Conservation (phyloP, 2,888 invertebrate genomes). For the Saturnia japonica region DNA sequence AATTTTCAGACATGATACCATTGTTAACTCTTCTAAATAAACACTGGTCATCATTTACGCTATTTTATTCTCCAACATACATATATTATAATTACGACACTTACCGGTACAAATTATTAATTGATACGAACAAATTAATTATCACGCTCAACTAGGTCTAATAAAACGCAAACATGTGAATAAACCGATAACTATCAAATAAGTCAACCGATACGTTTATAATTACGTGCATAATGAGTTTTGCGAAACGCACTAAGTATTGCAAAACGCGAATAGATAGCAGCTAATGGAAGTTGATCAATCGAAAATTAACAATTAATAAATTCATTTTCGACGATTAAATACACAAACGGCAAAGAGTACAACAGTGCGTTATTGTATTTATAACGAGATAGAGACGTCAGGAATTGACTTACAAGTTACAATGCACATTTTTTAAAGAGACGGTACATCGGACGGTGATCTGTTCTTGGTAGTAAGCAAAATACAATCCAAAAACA, state of each 20-base stretch:
- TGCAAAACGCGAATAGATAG: slow-evolving; percentile 12
- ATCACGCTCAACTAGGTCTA: slow-evolving; percentile 26
- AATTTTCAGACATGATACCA: no score
- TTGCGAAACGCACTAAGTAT: slow-evolving; percentile 45
- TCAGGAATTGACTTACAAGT: neutral
- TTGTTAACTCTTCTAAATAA: neutral
- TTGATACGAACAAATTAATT: slow-evolving; percentile 29
- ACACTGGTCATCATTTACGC: neutral
- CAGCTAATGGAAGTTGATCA: slow-evolving; percentile 18
- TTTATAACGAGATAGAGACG: neutral
- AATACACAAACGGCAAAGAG: neutral
- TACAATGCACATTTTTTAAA: neutral
- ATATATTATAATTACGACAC: slow-evolving; percentile 3
- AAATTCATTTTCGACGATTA: neutral
- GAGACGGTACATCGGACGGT: no score
- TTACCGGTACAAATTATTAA: neutral
- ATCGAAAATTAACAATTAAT: slow-evolving; percentile 13
- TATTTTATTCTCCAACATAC: neutral
- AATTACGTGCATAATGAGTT: slow-evolving; percentile 55
- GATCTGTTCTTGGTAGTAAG: no score
- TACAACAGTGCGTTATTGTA: neutral
- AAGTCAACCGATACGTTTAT: slow-evolving; percentile 48
- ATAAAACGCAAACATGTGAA: slow-evolving; percentile 20
- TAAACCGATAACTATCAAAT: slow-evolving; percentile 52
- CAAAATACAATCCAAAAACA: no score